These are phyloP conservation scores for Poecilobothrus nobilitatus DNA, from an alignment of 2,888 invertebrate species.

Conservation along the genomic window DNA sequence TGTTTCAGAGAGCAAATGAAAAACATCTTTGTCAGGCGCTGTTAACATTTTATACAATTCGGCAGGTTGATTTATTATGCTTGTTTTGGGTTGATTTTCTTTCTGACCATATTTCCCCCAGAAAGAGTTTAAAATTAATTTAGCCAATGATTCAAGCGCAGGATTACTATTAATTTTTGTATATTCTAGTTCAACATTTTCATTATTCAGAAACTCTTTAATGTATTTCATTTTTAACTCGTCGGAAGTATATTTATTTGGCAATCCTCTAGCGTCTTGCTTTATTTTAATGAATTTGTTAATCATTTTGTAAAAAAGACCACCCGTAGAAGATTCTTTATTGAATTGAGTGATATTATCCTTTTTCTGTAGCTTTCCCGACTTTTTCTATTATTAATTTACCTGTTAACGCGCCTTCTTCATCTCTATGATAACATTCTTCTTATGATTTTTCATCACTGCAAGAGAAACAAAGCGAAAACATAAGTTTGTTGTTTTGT, in stretches of 20 bases:
- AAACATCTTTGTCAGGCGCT: not conserved
- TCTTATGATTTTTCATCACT: constrained; percentile 15
- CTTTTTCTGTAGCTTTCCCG: constrained; percentile 27
- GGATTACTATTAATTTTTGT: not conserved
- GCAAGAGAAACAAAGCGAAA: constrained; percentile 26
- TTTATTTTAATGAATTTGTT: constrained; percentile 28
- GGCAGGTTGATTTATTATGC: not conserved
- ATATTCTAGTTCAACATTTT: not conserved
- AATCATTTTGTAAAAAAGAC: constrained; percentile 28
- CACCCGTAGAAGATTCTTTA: constrained; percentile 16
- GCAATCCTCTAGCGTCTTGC: constrained; percentile 24
- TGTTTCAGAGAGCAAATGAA: not conserved
- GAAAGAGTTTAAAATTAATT: not conserved
- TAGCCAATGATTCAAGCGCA: not conserved
- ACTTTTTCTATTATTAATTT: constrained; percentile 24
- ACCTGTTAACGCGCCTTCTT: constrained; percentile 20
- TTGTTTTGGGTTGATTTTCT: too few relatives aligned
- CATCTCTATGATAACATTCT: constrained; percentile 22
- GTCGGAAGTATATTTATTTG: not conserved
- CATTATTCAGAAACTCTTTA: not conserved
- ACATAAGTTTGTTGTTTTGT: constrained; percentile 27
- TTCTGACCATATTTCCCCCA: too few relatives aligned
- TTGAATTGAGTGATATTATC: constrained; percentile 25
- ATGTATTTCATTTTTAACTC: not conserved
- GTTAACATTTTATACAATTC: not conserved